Evolutionary conservation across 2,797 vertebrate species (phyloP), one percentile per base, ranked within the genome.

Genomic region (Nannoperca australis): DNA sequence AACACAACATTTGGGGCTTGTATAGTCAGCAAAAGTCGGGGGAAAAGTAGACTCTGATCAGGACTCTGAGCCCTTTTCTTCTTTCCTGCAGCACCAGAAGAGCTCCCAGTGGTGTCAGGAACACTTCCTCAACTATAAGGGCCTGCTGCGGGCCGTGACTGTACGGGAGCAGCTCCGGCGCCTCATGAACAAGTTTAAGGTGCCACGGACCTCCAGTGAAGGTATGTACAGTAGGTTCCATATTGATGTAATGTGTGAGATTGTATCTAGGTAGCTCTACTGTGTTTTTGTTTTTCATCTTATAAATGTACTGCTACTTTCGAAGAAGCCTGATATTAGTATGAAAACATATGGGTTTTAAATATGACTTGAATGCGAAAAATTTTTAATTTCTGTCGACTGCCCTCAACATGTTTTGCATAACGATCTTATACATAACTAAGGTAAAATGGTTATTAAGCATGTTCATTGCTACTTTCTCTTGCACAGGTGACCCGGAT

Each of bases 21-120:
- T 51, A 2, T 61, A 47, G 62, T 69, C 24, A 32, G 42, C 56
- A 56, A 55, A 72, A 60, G n/a, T 66, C 14, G 34, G 32, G 12
- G 7, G 49, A 38, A 36, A 72, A 79, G 38, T 61, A 32, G 50
- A 60, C 54, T 70, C 18, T 24, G 51, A 73, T 59, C 9, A n/a
- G 66, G 10, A 4, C 18, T 30, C 4, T 55, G 22, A 38, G 20
- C 32, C 30, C 1, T 30, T n/a, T 49, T 18, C 58, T 11, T 75
- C 15, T 61, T 60, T 70, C 55, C 42, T 80, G 61, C 86, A 99
- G 98, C 97, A 99, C 91, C 98, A 95, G 93, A 99, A 98, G 92
- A 99, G 94, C 91, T 99, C 98, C 67, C 97, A 98, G 86, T 99
- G 98, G 98, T 99, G 98, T 89, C 97, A 99, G 92, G 96, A 99